Base-by-base conservation (phyloP, 2,888 invertebrate genomes). In the Patella pellucida region DNA sequence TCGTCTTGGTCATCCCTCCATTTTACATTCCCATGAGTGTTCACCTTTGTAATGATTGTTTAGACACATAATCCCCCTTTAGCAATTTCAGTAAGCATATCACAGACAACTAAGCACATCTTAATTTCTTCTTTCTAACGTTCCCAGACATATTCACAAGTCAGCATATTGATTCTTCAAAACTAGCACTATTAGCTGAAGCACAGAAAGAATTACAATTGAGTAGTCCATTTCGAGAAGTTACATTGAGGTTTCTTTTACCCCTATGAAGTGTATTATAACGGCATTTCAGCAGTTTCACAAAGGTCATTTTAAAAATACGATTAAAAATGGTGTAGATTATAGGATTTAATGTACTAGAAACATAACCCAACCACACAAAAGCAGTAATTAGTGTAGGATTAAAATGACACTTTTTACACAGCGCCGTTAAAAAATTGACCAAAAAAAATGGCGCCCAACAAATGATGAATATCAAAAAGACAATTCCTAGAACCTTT, bases 361-460 rank as follows among this genome's bases (percentile, higher is more conserved):
- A 90, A 9, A 88, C 83, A 79, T 89, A 91, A 4, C 91, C 90
- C 5, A 91, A 80, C 91, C 91, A 91, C 69, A 90, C 87, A 76
- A 88, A 90, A 19, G 85, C 85, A n/a, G 88, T 87, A 72, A 90
- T 83, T 11, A 90, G 79, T 7, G 84, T 82, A 4, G 89, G 89
- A 41, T 91, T 95, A 73, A 95, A 93, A 72, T 95, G 94, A 76
- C 94, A 93, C 62, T 93, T 93, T 86, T 95, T 95, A 87, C 96
- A 97, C 81, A 95, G 93, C 2, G 82, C 86, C 41, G 83, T 85
- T 76, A 87, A 81, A 50, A 88, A 85, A 82, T 91, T 91, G n/a
- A 87, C 84, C 50, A 87, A 83, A 82, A 90, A 90, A 83, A 91
- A 91, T 27, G 90, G 91, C 7, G 89, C 89, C 90, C 91, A 91